Base-by-base conservation (phyloP, 2,797 vertebrate species). In the Halcyon chelicuti region DNA sequence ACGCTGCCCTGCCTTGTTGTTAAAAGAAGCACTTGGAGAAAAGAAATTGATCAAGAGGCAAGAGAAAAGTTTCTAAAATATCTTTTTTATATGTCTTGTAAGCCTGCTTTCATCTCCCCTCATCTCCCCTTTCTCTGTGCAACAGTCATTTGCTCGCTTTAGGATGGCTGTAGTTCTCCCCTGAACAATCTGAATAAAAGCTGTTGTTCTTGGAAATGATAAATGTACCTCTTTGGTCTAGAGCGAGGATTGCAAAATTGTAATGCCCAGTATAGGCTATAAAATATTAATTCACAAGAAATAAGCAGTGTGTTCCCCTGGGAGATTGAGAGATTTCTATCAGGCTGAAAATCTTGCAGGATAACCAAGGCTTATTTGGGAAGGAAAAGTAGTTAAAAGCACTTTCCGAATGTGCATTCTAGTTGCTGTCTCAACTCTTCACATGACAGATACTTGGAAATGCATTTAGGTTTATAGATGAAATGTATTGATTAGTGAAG, bases 21-120 rank as follows among this genome's bases (percentile, higher is more conserved):
- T 90, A 74, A 77, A 87, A 94, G 12, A 47, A 92, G 83, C 88
- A 94, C 76, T 91, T 94, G 51, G 76, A 92, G 86, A 84, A 73
- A 91, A 93, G 23, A 44, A 94, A 86, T 66, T 81, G 76, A 88
- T 91, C 70, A 90, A 65, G 61, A 33, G 25, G 33, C 77, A 82
- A 65, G 52, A 81, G 63, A 72, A 77, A 84, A 76, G 33, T 52
- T 55, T 75, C 54, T 0, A 86, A 95, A 87, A 65, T 25, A 7
- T 66, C 44, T 58, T 82, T 87, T 77, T 92, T 58, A 3, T 88
- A 29, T 86, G 75, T 72, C 58, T 44, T 65, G 25, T 62, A 65
- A 95, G 49, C 42, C 62, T 91, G 15, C 65, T 63, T 86, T 92
- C 58, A 52, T 60, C 37, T 42, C 40, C 40, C 40, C 40, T 42